A percentile compares a stretch with the other conserved stretches of the same genome.
Evolutionary conservation across 2,113 vertebrate species (phyloP).

Genomic region (Oncorhynchus gorbuscha): DNA sequence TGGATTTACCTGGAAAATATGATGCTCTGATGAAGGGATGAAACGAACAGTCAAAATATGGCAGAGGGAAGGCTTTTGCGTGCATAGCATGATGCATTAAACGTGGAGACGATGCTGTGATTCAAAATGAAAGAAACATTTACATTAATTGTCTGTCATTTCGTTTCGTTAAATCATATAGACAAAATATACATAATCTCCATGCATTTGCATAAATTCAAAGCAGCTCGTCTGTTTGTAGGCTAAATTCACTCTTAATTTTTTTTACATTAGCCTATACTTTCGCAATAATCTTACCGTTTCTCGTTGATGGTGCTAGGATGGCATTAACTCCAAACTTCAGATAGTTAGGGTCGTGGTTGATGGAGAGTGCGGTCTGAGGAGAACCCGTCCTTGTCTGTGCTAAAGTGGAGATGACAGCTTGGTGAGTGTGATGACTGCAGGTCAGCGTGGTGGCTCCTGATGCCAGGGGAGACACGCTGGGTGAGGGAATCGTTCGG

Average conservation of each 20-base stretch:
- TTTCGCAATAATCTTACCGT: constrained; percentile 71
- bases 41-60: constrained; percentile 88
- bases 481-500: constrained; percentile 65
- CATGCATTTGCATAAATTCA: not conserved
- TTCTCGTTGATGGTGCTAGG: constrained; percentile 83
- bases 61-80: constrained; percentile 87
- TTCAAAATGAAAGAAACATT: constrained; percentile 23
- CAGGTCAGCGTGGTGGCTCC: constrained; percentile 63
- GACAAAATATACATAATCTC: not conserved
- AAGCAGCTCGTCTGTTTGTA: not conserved
- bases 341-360: constrained; percentile 79
- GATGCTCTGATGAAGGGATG: constrained; percentile 92
- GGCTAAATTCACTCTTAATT: not conserved
- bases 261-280: not conserved
- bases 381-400: constrained; percentile 67
- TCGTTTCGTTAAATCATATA: not conserved
- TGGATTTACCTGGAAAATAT: constrained; percentile 86
- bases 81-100: constrained; percentile 79
- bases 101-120: constrained; percentile 73
- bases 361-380: constrained; percentile 57
- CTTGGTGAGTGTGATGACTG: constrained; percentile 59
- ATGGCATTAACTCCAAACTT: constrained; percentile 98
- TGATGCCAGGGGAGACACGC: constrained; percentile 64
- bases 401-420: constrained; percentile 42
- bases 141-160: not conserved